Percentiles rank a stretch among this genome's conserved stretches.
phyloP scores from a whole-genome alignment of 2,797 vertebrate genomes.

The Syncerus caffer region DNA sequence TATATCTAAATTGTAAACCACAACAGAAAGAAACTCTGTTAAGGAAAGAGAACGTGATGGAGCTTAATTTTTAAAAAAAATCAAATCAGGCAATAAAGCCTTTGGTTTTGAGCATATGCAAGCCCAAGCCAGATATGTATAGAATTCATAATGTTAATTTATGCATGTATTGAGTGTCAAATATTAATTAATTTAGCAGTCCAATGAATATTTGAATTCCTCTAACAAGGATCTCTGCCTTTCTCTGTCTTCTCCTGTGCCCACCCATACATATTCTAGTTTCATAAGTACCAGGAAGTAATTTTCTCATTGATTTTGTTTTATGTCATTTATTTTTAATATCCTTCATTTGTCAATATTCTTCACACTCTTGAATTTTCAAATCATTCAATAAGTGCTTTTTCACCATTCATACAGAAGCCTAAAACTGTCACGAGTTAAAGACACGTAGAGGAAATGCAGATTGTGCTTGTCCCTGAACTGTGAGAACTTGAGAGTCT shows the following conservation, averaged over 20 bases:
- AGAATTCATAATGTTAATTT: not conserved
- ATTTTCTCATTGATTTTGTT: not conserved
- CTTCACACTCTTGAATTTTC: slow-evolving; percentile 15
- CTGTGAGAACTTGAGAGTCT: not conserved
- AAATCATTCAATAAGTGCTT: not conserved
- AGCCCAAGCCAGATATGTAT: not conserved
- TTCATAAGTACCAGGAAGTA: not conserved
- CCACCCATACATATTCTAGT: not conserved
- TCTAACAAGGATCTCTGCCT: not conserved
- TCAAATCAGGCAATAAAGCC: not conserved
- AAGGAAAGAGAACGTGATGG: not conserved
- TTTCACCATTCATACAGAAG: not conserved
- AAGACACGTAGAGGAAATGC: not conserved
- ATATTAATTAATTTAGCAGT: slow-evolving; percentile 28
- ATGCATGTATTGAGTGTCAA: not conserved
- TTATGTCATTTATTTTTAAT: slow-evolving; percentile 36
- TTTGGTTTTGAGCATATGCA: not conserved
- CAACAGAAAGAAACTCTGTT: not conserved
- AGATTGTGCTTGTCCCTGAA: not conserved
- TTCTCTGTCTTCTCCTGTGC: not conserved
- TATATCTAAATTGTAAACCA: not conserved
- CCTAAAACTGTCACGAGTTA: not conserved
- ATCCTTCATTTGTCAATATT: not conserved
- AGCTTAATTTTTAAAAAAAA: not conserved
- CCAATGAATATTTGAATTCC: not conserved